phyloP scores from a whole-genome alignment of 2,113 vertebrate species.

The Tenrec ecaudatus region DNA sequence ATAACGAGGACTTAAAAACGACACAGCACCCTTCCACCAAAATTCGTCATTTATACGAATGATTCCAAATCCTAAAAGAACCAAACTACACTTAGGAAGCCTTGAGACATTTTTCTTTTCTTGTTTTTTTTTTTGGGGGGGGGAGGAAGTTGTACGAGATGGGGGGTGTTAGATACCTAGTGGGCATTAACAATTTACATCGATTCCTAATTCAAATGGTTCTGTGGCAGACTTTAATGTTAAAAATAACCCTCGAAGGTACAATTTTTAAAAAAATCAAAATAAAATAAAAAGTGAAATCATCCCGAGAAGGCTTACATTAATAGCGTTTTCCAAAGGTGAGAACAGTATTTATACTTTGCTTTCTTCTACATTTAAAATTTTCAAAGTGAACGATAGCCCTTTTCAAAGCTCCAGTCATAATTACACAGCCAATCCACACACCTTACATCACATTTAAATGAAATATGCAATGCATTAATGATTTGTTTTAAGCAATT shows the following conservation, averaged over 20 bases:
- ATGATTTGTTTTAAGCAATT: constrained; percentile 59
- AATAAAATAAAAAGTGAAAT: constrained; percentile 43
- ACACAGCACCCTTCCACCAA: constrained; percentile 49
- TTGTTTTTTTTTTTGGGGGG: too few species aligned
- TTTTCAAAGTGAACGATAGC: constrained; percentile 48
- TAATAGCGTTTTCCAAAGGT: constrained; percentile 33
- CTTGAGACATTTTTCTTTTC: neutral
- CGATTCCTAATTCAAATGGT: constrained; percentile 48
- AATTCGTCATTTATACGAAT: constrained; percentile 64
- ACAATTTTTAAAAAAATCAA: neutral
- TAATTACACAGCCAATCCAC: constrained; percentile 20
- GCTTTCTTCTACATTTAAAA: constrained; percentile 58
- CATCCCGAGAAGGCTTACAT: neutral
- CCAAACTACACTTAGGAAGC: constrained; percentile 33
- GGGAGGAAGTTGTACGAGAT: too few species aligned
- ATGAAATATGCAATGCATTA: constrained; percentile 38
- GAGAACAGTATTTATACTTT: constrained; percentile 29
- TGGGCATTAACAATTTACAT: constrained; percentile 29
- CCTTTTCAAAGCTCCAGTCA: constrained; percentile 59
- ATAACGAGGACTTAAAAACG: constrained; percentile 62
- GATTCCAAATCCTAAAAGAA: constrained; percentile 58
- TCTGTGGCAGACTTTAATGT: constrained; percentile 36
- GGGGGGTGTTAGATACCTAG: neutral
- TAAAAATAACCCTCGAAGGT: constrained; percentile 15
- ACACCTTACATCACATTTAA: constrained; percentile 54